A percentile compares a stretch with the other conserved stretches of the same genome.
Evolutionary conservation across 2,113 vertebrate genomes (phyloP).

Genomic region (Girardinichthys multiradiatus): DNA sequence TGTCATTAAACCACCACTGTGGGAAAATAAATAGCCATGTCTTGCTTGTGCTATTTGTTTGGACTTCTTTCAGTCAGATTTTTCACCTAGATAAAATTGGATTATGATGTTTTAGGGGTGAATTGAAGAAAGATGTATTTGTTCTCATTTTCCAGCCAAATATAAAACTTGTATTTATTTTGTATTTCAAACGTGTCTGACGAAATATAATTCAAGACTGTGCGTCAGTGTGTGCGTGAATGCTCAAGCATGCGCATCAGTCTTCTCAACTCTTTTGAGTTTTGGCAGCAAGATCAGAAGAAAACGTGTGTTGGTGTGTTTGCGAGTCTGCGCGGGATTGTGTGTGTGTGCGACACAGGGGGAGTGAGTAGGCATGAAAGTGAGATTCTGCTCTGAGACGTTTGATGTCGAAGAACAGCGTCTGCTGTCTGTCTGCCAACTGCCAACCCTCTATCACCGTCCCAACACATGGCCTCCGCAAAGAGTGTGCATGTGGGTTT

Average conservation of each 20-base stretch:
- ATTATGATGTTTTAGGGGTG: constrained; percentile 3
- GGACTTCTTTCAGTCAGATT: neutral
- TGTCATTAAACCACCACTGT: neutral
- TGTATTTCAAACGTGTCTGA: constrained; percentile 63
- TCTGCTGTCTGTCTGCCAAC: constrained; percentile 78
- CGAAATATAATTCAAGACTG: constrained; percentile 61
- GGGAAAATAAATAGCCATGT: no score
- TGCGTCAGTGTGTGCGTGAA: constrained; percentile 42
- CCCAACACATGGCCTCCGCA: constrained; percentile 77
- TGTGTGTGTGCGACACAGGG: constrained; percentile 16
- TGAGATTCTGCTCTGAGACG: constrained; percentile 74
- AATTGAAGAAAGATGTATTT: constrained; percentile 12
- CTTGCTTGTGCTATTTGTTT: neutral
- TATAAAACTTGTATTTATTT: constrained; percentile 42
- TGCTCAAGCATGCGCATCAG: constrained; percentile 37
- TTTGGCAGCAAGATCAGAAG: constrained; percentile 77
- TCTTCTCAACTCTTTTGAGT: constrained; percentile 69
- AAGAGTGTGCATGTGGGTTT: constrained; percentile 48
- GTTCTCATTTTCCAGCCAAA: constrained; percentile 39
- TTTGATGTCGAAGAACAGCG: constrained; percentile 79
- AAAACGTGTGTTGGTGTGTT: constrained; percentile 63
- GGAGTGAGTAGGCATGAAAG: constrained; percentile 70
- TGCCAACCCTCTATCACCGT: constrained; percentile 77
- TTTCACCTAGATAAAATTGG: neutral
- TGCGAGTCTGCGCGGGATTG: constrained; percentile 36